Percentiles rank a stretch among this genome's conserved stretches.
Evolutionary conservation across 2,797 vertebrate species (phyloP).

Genomic region (Neopelma chrysocephalum): DNA sequence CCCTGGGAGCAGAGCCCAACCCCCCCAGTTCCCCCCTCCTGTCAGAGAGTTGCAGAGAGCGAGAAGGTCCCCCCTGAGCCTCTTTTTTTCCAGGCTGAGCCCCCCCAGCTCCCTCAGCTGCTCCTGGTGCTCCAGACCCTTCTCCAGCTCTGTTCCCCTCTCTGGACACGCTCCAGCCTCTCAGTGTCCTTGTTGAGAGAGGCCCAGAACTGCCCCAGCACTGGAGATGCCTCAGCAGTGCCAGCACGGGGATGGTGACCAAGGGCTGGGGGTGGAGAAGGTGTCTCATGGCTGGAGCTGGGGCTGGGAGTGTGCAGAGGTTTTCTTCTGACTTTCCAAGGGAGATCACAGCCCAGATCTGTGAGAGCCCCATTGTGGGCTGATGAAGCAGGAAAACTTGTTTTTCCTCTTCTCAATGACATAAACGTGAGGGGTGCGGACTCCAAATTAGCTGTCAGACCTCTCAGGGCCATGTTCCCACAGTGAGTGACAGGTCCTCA

Average conservation of each 20-base stretch:
- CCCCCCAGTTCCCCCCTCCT: rapidly evolving
- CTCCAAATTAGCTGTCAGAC: not conserved
- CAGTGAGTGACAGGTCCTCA: not conserved
- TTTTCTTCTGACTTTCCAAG: not conserved
- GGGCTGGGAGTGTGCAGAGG: not conserved
- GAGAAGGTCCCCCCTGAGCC: not conserved
- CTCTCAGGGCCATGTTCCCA: not conserved
- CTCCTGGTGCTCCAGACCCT: not conserved
- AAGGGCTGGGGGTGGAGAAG: not conserved
- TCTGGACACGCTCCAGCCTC: rapidly evolving
- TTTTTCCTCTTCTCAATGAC: constrained; percentile 5
- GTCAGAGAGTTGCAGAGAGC: not conserved
- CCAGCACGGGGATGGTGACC: not conserved
- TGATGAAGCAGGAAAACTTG: constrained; percentile 34
- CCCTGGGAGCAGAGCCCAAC: rapidly evolving
- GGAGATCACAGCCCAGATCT: not conserved
- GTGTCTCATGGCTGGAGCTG: not conserved
- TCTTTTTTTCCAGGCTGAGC: not conserved
- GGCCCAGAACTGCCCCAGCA: not conserved
- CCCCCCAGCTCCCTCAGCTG: rapidly evolving
- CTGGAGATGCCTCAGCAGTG: not conserved
- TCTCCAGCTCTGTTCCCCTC: not conserved
- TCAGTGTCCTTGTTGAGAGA: not conserved
- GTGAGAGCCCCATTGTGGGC: rapidly evolving
- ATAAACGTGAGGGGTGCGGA: not conserved